Conservation (phyloP, 2,888 invertebrate species). For the Leptinotarsa tumamoca region DNA sequence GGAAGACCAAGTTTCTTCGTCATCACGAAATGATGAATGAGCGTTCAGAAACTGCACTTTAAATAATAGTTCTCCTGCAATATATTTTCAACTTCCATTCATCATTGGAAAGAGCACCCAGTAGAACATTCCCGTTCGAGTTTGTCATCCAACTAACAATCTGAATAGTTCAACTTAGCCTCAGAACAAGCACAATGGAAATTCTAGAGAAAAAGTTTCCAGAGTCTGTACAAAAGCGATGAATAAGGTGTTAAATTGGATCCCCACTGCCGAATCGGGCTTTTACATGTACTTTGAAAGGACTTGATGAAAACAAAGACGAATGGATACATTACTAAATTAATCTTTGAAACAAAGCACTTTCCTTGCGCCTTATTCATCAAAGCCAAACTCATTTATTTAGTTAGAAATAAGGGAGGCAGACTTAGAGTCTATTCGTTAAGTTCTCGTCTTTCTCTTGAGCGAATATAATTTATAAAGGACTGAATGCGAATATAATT, state of each 20-base stretch:
- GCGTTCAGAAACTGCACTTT: too few species aligned
- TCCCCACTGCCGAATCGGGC: constrained; percentile 42
- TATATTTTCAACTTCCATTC: too few species aligned
- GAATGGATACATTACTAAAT: constrained; percentile 66
- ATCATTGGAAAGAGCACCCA: not conserved
- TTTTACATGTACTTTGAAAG: constrained; percentile 51
- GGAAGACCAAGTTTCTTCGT: too few species aligned
- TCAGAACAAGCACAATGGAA: constrained; percentile 24
- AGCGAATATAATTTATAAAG: constrained; percentile 56
- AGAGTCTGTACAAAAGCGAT: constrained; percentile 41
- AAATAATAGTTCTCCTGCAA: too few species aligned
- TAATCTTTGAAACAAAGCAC: constrained; percentile 66
- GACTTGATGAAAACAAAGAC: constrained; percentile 62
- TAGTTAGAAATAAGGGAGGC: constrained; percentile 60
- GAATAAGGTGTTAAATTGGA: constrained; percentile 50
- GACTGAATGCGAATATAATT: constrained; percentile 48
- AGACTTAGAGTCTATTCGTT: constrained; percentile 60
- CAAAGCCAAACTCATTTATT: constrained; percentile 65
- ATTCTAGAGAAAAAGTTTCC: constrained; percentile 24
- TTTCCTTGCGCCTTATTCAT: constrained; percentile 65
- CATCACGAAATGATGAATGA: too few species aligned
- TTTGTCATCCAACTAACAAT: constrained; percentile 7
- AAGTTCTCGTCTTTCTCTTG: constrained; percentile 52
- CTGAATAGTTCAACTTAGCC: constrained; percentile 22
- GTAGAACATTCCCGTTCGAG: not conserved